Conservation (phyloP, 30 jellyfish, hydroid and myxozoan species). For the Haliclystus octoradiatus region DNA sequence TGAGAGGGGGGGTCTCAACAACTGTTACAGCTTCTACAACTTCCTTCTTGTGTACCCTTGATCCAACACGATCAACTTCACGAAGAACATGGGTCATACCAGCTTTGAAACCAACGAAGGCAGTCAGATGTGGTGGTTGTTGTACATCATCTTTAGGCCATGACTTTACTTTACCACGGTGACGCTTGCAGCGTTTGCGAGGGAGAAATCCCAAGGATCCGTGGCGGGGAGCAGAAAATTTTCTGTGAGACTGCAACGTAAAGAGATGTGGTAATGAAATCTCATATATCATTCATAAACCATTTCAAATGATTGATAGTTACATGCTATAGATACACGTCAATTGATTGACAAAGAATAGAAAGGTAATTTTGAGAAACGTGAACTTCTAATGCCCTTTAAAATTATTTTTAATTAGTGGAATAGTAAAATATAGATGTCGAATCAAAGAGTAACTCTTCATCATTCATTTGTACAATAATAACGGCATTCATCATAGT, state of each 20-base stretch:
- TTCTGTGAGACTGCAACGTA: constrained; percentile 89
- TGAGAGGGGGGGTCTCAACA: constrained; percentile 97
- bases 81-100: constrained; percentile 99
- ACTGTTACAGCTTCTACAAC: constrained; percentile 99
- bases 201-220: constrained; percentile 99
- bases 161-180: constrained; percentile 85
- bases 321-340: too few species aligned
- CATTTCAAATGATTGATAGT: too few species aligned
- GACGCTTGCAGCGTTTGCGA: constrained; percentile 87
- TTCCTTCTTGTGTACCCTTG: constrained; percentile 97
- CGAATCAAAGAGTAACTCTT: too few species aligned
- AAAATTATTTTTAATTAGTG: too few species aligned
- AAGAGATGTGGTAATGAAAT: too few species aligned
- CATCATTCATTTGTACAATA: too few species aligned
- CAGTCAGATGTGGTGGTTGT: constrained; percentile 96
- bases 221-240: constrained; percentile 98
- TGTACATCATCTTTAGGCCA: constrained; percentile 97
- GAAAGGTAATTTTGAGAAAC: too few species aligned
- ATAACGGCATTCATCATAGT: too few species aligned
- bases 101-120: constrained; percentile 98
- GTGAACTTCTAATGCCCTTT: too few species aligned
- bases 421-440: too few species aligned
- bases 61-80: constrained; percentile 98
- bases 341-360: too few species aligned
- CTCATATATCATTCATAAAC: too few species aligned